Evolutionary conservation across 2,797 vertebrate species (phyloP), one percentile per base, ranked within the genome.

Genomic region (Oceanodroma leucorhoa): DNA sequence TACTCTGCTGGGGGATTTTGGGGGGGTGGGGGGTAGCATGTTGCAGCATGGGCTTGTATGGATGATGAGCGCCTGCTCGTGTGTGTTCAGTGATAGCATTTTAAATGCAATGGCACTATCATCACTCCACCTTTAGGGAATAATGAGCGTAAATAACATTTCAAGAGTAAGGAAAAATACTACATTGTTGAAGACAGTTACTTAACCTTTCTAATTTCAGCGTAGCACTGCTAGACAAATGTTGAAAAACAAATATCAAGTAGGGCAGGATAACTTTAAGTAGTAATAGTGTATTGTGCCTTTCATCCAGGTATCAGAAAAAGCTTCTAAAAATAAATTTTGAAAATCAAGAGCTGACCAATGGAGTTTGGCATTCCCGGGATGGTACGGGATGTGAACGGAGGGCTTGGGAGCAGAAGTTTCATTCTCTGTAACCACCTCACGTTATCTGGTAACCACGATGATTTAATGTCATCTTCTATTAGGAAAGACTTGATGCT

Each of bases 11-110:
- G 22, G 10, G 17, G 9, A 13, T 6, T 5, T 32, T 21, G 11
- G 30, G 11, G 11, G 10, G 14, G 12, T 14, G n/a, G n/a, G 10
- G 11, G 10, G 6, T 36, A 21, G 18, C 2, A 1, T 6, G 32
- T 45, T 34, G 40, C 64, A n/a, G 30, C 41, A 6, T 5, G 64
- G 76, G 32, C 23, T 43, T 11, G 18, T 13, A 12, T 41, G 22
- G 41, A 29, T 57, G 50, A 17, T 24, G 8, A 13, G 43, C 53
- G n/a, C n/a, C n/a, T n/a, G n/a, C n/a, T n/a, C n/a, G n/a, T n/a
- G 22, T 14, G 34, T n/a, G 29, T 10, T 16, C 9, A 36, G 17
- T 10, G 4, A 17, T 9, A 10, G 29, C 12, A 24, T 21, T 38
- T 30, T 14, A 26, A 17, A 66, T 30, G 36, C 53, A 22, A 2